Conservation (phyloP, 1,140 invertebrate genomes). For the Coptotermes formosanus region DNA sequence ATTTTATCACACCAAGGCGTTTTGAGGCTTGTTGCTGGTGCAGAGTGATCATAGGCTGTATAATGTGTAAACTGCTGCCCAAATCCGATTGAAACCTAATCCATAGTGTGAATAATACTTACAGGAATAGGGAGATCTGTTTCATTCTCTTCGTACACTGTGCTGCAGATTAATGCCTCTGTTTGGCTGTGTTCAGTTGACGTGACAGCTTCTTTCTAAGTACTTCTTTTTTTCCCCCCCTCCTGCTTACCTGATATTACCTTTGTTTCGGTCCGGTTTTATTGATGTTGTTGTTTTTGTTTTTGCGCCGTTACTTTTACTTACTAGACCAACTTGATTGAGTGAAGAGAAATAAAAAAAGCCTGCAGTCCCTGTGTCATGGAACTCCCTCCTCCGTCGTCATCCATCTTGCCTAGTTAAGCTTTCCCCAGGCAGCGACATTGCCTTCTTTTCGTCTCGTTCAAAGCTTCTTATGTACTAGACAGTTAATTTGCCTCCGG, state of each 20-base stretch:
- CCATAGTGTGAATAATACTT: too few species aligned
- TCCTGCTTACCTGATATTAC: not conserved
- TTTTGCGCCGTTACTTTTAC: not conserved
- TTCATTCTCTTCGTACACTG: too few species aligned
- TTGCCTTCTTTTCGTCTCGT: not conserved
- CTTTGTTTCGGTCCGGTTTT: not conserved
- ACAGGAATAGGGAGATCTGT: too few species aligned
- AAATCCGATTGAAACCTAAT: too few species aligned
- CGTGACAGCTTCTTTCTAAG: too few species aligned
- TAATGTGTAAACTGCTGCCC: too few species aligned
- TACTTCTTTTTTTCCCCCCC: not conserved
- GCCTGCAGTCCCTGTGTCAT: not conserved
- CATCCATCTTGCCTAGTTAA: conserved; percentile 11
- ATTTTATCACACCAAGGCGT: too few species aligned
- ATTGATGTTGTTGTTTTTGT: not conserved
- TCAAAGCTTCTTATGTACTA: conserved; percentile 2
- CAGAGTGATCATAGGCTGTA: too few species aligned
- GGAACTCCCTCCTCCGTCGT: not conserved
- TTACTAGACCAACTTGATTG: not conserved
- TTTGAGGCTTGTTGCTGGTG: too few species aligned
- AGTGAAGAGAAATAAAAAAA: not conserved
- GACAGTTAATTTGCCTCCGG: not conserved
- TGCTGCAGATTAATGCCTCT: too few species aligned
- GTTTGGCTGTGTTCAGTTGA: too few species aligned
- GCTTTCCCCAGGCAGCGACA: not conserved